Evolutionary conservation across 2,888 invertebrate species (phyloP).

Genomic region (Lepidonotus clava): DNA sequence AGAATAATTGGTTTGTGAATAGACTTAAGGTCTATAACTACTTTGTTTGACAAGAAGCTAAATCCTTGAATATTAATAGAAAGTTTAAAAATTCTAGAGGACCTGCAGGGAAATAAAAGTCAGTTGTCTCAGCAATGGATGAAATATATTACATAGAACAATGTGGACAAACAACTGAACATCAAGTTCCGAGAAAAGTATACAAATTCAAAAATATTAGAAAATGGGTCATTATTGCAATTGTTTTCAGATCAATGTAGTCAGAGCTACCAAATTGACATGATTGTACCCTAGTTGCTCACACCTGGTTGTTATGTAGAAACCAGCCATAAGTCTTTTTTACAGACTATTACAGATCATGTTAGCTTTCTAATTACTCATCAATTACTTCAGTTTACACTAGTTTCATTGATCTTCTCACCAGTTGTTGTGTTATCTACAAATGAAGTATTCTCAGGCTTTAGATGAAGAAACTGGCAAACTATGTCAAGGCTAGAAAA

Average conservation of each 20-base stretch:
- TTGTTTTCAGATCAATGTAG: not conserved
- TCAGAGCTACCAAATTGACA: not conserved
- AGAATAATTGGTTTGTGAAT: too few relatives aligned
- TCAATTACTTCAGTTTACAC: not conserved
- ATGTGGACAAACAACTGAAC: not conserved
- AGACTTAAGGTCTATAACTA: too few relatives aligned
- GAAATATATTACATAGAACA: not conserved
- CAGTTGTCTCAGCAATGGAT: not conserved
- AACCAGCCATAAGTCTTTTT: not conserved
- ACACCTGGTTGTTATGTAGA: too few relatives aligned
- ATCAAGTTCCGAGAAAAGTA: not conserved
- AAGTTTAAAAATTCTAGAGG: too few relatives aligned
- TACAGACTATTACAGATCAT: not conserved
- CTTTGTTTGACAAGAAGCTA: not conserved
- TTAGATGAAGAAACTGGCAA: slow-evolving; percentile 56
- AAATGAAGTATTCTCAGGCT: slow-evolving; percentile 57
- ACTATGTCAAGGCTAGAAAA: slow-evolving; percentile 19
- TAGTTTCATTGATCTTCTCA: slow-evolving; percentile 9
- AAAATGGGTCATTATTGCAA: not conserved
- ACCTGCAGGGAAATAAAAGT: too few relatives aligned
- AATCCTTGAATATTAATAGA: too few relatives aligned
- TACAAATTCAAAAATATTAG: not conserved
- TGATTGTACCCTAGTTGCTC: too few relatives aligned
- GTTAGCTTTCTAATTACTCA: not conserved
- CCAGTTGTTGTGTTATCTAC: slow-evolving; percentile 62